These are phyloP conservation scores for Drosophila malerkotliana DNA, from an alignment of 1,140 invertebrate genomes.

Conservation along the genomic window DNA sequence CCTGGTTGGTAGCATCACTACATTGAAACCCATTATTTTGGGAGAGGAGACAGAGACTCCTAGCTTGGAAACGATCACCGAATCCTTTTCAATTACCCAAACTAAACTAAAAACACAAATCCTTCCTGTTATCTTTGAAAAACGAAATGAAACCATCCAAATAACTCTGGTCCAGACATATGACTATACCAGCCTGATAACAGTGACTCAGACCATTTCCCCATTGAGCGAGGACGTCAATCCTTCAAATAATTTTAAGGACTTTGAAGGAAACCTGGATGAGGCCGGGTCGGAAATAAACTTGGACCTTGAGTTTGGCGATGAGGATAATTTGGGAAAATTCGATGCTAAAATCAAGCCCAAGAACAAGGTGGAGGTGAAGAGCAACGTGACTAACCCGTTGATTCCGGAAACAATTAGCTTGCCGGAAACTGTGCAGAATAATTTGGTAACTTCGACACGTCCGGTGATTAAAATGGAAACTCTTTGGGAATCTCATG, in stretches of 20 bases:
- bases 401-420: slow-evolving; percentile 22
- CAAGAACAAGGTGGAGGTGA: slow-evolving; percentile 41
- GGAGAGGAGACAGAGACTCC: slow-evolving; percentile 90
- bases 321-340: slow-evolving; percentile 89
- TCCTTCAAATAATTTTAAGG: slow-evolving; percentile 88
- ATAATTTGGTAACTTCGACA: slow-evolving; percentile 89
- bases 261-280: slow-evolving; percentile 93
- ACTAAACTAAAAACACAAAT: slow-evolving; percentile 94
- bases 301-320: slow-evolving; percentile 92
- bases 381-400: slow-evolving; percentile 45
- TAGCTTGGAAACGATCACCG: slow-evolving; percentile 93
- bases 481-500: slow-evolving; percentile 92
- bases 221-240: slow-evolving; percentile 91
- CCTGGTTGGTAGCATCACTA: slow-evolving; percentile 91
- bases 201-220: slow-evolving; percentile 93
- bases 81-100: slow-evolving; percentile 95
- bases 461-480: slow-evolving; percentile 90
- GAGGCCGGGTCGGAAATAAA: slow-evolving; percentile 95
- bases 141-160: slow-evolving; percentile 88
- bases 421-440: slow-evolving; percentile 28
- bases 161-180: slow-evolving; percentile 94
- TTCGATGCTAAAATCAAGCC: slow-evolving; percentile 84
- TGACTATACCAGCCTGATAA: slow-evolving; percentile 92
- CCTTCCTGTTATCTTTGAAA: slow-evolving; percentile 89
- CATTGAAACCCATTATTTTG: slow-evolving; percentile 91